Conservation (phyloP, 2,797 vertebrate genomes). For the Chrosomus eos region DNA sequence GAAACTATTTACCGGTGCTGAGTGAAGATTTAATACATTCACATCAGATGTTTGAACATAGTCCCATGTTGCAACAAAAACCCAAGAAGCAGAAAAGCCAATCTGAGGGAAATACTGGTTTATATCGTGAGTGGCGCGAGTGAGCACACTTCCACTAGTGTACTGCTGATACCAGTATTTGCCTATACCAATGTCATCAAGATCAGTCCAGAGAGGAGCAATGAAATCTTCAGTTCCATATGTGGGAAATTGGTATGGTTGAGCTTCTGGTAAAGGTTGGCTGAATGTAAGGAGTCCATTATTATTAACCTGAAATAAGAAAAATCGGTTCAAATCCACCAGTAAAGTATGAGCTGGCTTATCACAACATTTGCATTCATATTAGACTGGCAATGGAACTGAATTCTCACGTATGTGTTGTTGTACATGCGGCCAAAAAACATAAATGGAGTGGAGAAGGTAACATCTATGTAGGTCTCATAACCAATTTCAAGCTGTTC, state of each 20-base stretch:
- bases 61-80: conserved; percentile 42
- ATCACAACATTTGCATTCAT: neutral
- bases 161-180: neutral
- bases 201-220: neutral
- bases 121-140: neutral
- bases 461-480: fast-evolving
- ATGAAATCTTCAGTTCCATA: neutral
- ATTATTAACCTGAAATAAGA: conserved; percentile 16
- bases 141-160: neutral
- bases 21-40: neutral
- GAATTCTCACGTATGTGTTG: neutral
- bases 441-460: neutral
- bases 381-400: neutral
- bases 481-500: fast-evolving
- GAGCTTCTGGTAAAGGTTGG: neutral
- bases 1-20: neutral
- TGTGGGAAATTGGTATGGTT: neutral
- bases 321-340: neutral
- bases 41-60: neutral
- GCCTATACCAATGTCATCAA: neutral
- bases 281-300: conserved; percentile 10
- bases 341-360: neutral
- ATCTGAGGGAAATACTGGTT: neutral
- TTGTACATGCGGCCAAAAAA: neutral
- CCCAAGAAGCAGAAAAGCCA: conserved; percentile 2